These are phyloP conservation scores for Pseudomugil gertrudae DNA, from an alignment of 2,797 vertebrate genomes.

Conservation along the genomic window DNA sequence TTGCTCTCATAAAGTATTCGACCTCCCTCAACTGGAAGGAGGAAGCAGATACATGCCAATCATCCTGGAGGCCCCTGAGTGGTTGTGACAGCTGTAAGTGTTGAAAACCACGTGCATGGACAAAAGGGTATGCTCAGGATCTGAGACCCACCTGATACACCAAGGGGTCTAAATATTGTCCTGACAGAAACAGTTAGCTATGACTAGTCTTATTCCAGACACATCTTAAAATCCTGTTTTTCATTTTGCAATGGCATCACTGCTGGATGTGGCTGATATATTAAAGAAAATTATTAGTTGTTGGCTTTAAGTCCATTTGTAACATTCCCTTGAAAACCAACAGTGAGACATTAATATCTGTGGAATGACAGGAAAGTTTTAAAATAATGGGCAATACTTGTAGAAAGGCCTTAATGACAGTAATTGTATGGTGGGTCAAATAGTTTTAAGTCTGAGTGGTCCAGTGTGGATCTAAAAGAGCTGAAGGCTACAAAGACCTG, in stretches of 20 bases:
- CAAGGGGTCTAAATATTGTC: constrained; percentile 22
- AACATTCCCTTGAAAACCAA: constrained; percentile 39
- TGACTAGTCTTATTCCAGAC: constrained; percentile 13
- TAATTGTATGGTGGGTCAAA: constrained; percentile 64
- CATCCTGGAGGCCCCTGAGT: constrained; percentile 58
- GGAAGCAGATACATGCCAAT: constrained; percentile 74
- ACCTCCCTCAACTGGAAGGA: constrained; percentile 62
- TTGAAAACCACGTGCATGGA: constrained; percentile 32
- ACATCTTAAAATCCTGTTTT: constrained; percentile 4
- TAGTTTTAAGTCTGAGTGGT: constrained; percentile 69
- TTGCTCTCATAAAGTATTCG: constrained; percentile 65
- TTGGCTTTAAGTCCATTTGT: constrained; percentile 26
- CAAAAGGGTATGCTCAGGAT: constrained; percentile 30
- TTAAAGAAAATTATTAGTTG: constrained; percentile 12
- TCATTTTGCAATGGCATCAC: constrained; percentile 6
- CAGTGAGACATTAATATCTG: constrained; percentile 32
- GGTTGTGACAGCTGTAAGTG: constrained; percentile 54
- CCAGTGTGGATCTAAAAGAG: constrained; percentile 56
- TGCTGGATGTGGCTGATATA: constrained; percentile 31
- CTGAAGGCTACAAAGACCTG: constrained; percentile 65
- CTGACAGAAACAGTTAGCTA: constrained; percentile 30
- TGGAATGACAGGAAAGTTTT: constrained; percentile 37
- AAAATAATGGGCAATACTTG: constrained; percentile 48
- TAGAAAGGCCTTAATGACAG: constrained; percentile 74
- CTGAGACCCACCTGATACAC: constrained; percentile 34